A percentile compares a stretch with the other conserved stretches of the same genome.
Evolutionary conservation across 2,888 invertebrate genomes (phyloP).

Genomic region (Idaea dimidiata): DNA sequence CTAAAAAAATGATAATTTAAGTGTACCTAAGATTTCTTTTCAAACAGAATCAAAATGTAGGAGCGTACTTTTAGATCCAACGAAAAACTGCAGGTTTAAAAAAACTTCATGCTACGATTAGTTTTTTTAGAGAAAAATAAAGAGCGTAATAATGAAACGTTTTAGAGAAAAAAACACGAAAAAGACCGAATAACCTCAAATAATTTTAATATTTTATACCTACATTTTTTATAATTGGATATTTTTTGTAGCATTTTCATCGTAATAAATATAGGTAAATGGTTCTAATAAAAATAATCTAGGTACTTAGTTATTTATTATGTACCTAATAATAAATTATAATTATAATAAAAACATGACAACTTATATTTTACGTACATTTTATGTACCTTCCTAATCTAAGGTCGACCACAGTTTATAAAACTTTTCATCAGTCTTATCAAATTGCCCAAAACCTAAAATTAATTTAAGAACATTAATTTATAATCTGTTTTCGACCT

Average conservation of each 20-base stretch:
- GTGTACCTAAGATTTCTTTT: too few species aligned
- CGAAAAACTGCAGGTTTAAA: too few species aligned
- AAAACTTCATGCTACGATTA: neutral
- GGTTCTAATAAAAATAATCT: constrained; percentile 34
- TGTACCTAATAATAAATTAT: neutral
- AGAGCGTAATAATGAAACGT: neutral
- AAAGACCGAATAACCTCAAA: constrained; percentile 21
- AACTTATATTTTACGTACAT: neutral
- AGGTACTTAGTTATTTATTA: neutral
- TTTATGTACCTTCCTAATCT: neutral
- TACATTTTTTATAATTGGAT: neutral
- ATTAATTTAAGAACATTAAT: neutral
- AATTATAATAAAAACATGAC: neutral
- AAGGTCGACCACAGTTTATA: neutral
- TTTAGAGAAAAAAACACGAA: constrained; percentile 7
- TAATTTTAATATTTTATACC: neutral
- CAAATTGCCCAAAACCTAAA: too few species aligned
- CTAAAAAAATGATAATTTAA: too few species aligned
- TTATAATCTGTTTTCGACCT: neutral
- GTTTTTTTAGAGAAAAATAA: neutral
- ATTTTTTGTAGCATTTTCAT: constrained; percentile 21
- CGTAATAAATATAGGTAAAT: constrained; percentile 11
- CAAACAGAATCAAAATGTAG: too few species aligned
- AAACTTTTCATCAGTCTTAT: neutral
- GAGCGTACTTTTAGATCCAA: too few species aligned